These are phyloP conservation scores for Zophobas atratus DNA, from an alignment of 1,140 invertebrate species.

Conservation along the genomic window DNA sequence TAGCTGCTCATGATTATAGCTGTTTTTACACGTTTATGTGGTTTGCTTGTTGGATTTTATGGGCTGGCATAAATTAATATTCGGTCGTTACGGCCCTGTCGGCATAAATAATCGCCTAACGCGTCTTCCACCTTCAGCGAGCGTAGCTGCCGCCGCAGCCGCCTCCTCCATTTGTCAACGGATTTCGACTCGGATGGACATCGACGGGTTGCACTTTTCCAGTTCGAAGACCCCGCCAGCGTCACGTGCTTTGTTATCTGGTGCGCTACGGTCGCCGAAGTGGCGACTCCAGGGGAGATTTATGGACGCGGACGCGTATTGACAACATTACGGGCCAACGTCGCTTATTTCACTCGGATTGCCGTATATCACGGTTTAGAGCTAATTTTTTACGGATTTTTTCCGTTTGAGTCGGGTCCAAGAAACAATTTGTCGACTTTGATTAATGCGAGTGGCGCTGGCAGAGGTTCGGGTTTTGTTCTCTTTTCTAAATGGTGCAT, in stretches of 20 bases:
- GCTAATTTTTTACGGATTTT: slow-evolving; percentile 12
- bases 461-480: not conserved
- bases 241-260: not conserved
- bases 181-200: slow-evolving; percentile 9
- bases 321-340: slow-evolving; percentile 24
- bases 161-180: slow-evolving; percentile 38
- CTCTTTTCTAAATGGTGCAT: not conserved
- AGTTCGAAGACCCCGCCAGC: slow-evolving; percentile 33
- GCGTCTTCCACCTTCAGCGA: slow-evolving; percentile 44
- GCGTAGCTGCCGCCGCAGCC: slow-evolving; percentile 36
- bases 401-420: slow-evolving; percentile 4
- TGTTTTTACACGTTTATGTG: slow-evolving; percentile 67
- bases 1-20: slow-evolving; percentile 67
- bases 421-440: slow-evolving; percentile 29
- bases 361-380: not conserved
- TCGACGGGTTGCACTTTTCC: slow-evolving; percentile 15
- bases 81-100: slow-evolving; percentile 50
- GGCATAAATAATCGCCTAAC: slow-evolving; percentile 58
- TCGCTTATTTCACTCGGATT: slow-evolving; percentile 7
- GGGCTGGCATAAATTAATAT: slow-evolving; percentile 64
- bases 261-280: too few relatives aligned
- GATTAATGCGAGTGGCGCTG: not conserved
- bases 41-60: slow-evolving; percentile 66
- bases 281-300: slow-evolving; percentile 1
- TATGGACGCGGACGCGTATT: not conserved